Percentiles rank a stretch among this genome's conserved stretches.
These are phyloP conservation scores for Physeter macrocephalus DNA, from an alignment of 2,113 vertebrate species.

Conservation along the genomic window DNA sequence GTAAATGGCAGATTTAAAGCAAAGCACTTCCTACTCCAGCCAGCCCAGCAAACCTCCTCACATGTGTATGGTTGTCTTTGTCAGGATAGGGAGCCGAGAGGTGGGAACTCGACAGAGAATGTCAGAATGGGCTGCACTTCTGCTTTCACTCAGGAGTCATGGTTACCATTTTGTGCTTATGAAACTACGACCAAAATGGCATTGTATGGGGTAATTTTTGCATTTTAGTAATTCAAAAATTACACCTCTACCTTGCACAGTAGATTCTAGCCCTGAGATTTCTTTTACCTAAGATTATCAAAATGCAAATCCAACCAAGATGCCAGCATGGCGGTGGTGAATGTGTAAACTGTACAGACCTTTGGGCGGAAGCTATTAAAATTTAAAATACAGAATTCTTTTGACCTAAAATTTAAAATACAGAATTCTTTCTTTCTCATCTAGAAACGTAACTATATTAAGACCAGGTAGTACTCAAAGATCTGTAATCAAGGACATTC, in stretches of 20 bases:
- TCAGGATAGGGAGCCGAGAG: rapidly evolving
- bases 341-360: neutral
- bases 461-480: neutral
- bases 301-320: neutral
- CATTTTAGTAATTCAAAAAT: neutral
- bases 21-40: neutral
- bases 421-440: neutral
- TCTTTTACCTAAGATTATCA: neutral
- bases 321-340: neutral
- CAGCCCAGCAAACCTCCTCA: neutral
- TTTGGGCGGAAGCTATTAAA: neutral
- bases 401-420: neutral
- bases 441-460: neutral
- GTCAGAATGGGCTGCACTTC: neutral
- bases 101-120: neutral
- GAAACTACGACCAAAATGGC: conserved; percentile 2
- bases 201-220: neutral
- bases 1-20: neutral
- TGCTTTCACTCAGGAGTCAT: neutral
- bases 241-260: neutral
- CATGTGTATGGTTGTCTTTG: neutral
- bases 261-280: neutral
- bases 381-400: neutral
- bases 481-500: neutral
- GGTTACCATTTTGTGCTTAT: neutral